Evolutionary conservation across 2,113 vertebrate species (phyloP), one percentile per base, ranked within the genome.

Genomic region (Cephalophus harveyi): DNA sequence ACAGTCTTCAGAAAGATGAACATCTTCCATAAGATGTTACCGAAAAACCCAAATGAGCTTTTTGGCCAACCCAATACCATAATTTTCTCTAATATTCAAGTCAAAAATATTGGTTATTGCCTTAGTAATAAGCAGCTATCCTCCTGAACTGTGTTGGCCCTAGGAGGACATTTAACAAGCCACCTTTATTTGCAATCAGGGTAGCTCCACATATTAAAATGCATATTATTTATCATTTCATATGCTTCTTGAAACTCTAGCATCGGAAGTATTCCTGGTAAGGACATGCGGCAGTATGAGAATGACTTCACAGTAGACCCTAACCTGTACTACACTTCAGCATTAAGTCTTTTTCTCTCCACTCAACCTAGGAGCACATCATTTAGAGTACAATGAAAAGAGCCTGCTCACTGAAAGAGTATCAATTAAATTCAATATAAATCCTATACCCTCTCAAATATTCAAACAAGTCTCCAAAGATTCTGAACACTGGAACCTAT

Each of bases 101-200:
- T 83, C 67, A 95, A 95, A 95, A n/a, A 89, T 54, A 59, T 94
- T 90, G 15, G 27, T 82, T 87, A 95, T 62, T 92, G 82, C 23
- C 82, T 91, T 19, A n/a, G 36, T 89, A 97, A 86, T 30, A 89
- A 92, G 50, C 85, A 96, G 62, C 71, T 48, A 62, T 36, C 78
- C 76, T 67, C 81, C 84, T 82, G 57, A 94, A 87, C 55, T 79
- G 30, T 97, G 36, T 21, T 74, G 50, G 40, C 55, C 33, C 54
- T 81, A 25, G 21, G 15, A 82, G 16, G 21, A 33, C 62, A 95
- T 92, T 78, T 71, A 93, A 85, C 89, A 19, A 92, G 60, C 9
- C 12, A 86, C 46, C 14, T 92, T 74, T 87, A 96, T 36, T 60
- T 83, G 84, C 7, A 86, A 57, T 86, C 50, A 91, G n/a, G 81